These are phyloP conservation scores for Dromococcyx pavoninus DNA, from an alignment of 2,797 vertebrate species.

Conservation along the genomic window DNA sequence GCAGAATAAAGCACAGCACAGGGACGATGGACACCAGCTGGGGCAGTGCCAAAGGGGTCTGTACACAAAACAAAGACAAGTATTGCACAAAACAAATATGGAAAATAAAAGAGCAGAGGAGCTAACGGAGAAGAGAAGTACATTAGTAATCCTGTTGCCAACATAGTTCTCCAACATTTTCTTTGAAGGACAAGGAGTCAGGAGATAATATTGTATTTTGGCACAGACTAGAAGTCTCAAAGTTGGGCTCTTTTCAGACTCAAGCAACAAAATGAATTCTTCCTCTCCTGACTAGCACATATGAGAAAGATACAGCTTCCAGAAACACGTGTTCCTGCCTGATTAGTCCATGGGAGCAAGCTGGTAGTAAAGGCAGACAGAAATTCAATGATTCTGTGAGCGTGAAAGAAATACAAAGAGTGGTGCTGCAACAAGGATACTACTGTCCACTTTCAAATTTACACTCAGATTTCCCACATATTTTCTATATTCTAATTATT, in stretches of 20 bases:
- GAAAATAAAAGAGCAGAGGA: background rate
- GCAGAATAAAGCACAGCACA: background rate
- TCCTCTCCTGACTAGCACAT: background rate
- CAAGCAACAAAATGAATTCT: background rate
- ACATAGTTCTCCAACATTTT: background rate
- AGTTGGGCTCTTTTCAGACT: background rate
- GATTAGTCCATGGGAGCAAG: background rate
- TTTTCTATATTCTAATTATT: background rate
- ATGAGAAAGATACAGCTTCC: background rate
- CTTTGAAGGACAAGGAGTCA: background rate
- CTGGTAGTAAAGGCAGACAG: background rate
- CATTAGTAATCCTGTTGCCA: background rate
- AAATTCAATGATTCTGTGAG: background rate
- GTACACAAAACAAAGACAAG: background rate
- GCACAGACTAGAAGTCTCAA: background rate
- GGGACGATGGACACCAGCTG: background rate
- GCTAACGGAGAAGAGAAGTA: background rate
- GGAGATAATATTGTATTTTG: background rate
- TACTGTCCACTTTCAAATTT: background rate
- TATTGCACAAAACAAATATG: background rate
- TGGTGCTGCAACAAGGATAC: background rate
- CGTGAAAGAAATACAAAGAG: background rate
- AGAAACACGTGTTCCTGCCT: background rate
- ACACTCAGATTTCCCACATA: background rate
- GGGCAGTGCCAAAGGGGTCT: background rate